These are phyloP conservation scores for Platerodrilus igneus DNA, from an alignment of 2,888 invertebrate species.

Conservation along the genomic window DNA sequence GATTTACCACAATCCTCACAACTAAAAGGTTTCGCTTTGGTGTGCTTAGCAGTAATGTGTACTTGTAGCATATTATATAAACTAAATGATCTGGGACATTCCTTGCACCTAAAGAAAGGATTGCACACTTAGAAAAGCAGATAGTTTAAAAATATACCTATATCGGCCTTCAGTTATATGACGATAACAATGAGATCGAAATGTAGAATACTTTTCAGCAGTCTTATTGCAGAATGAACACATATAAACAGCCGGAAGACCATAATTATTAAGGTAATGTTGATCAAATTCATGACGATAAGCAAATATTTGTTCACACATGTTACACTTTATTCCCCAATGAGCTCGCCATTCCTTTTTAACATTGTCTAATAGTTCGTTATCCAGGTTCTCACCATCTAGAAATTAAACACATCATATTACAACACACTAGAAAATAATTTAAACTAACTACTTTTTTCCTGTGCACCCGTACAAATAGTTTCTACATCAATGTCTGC, in stretches of 20 bases:
- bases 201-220: conserved; percentile 52
- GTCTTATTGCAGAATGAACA: conserved; percentile 56
- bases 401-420: conserved; percentile 6
- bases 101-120: conserved; percentile 53
- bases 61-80: conserved; percentile 53
- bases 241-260: conserved; percentile 51
- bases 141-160: conserved; percentile 46
- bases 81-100: conserved; percentile 53
- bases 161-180: conserved; percentile 55
- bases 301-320: conserved; percentile 52
- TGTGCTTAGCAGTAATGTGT: conserved; percentile 52
- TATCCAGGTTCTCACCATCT: conserved; percentile 40
- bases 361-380: conserved; percentile 49
- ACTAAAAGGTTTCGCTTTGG: conserved; percentile 46
- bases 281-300: conserved; percentile 52
- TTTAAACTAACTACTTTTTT: conserved; percentile 37
- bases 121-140: conserved; percentile 8
- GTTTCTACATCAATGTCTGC: conserved; percentile 39
- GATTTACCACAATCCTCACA: conserved; percentile 47
- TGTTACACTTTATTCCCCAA: conserved; percentile 55
- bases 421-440: conserved; percentile 1
- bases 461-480: conserved; percentile 42
- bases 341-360: conserved; percentile 46
- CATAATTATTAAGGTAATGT: conserved; percentile 48
- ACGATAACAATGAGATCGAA: conserved; percentile 55